phyloP scores from a whole-genome alignment of 2,113 vertebrate species.

The Pygoscelis adeliae region DNA sequence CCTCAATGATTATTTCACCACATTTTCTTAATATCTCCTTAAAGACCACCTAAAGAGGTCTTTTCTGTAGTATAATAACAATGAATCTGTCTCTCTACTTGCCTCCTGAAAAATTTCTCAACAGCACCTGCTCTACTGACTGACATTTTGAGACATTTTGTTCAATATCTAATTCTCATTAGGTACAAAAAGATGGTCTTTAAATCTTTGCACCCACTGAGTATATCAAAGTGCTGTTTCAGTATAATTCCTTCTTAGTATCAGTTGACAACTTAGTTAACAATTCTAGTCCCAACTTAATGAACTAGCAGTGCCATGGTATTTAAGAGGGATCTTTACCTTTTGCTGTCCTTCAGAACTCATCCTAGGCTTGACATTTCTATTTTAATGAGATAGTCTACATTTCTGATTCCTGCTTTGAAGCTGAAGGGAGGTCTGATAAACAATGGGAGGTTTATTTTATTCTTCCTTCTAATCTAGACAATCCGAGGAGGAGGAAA shows the following conservation, averaged over 20 bases:
- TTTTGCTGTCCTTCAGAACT: constrained; percentile 40
- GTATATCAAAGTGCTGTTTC: constrained; percentile 16
- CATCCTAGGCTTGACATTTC: constrained; percentile 45
- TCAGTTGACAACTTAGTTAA: constrained; percentile 30
- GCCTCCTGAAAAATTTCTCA: not conserved
- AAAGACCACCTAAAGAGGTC: not conserved
- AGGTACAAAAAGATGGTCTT: constrained; percentile 16
- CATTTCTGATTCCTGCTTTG: not conserved
- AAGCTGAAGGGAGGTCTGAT: not conserved
- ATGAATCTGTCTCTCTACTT: not conserved
- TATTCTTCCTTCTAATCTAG: not conserved
- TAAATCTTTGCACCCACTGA: constrained; percentile 29
- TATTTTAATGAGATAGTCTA: constrained; percentile 37
- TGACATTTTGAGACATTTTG: constrained; percentile 45
- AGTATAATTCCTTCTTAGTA: not conserved
- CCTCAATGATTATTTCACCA: not conserved
- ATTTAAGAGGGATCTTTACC: constrained; percentile 45
- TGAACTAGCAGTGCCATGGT: constrained; percentile 3
- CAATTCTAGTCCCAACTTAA: constrained; percentile 12
- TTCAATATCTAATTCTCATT: constrained; percentile 25
- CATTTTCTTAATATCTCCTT: not conserved
- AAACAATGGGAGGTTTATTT: not conserved
- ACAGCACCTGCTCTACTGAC: not conserved
- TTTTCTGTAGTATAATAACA: not conserved
- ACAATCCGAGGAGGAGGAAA: not conserved